phyloP scores from a whole-genome alignment of 2,888 invertebrate genomes.

The Phlogophora meticulosa region DNA sequence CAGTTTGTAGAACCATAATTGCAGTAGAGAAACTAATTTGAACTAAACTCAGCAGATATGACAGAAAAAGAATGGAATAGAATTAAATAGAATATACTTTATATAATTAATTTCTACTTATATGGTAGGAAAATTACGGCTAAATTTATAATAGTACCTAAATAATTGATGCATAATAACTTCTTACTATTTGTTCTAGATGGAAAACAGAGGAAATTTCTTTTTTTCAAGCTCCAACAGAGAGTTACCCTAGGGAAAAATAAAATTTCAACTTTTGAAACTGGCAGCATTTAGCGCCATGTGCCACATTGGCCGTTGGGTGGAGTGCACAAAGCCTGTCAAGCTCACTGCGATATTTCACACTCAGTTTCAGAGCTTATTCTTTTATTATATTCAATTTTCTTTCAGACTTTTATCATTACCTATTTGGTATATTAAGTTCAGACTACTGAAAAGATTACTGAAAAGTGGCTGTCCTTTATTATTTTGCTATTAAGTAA shows the following conservation, averaged over 20 bases:
- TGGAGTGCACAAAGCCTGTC: conserved; percentile 46
- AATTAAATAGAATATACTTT: too few species aligned
- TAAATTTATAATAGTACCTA: too few species aligned
- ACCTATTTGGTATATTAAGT: conserved; percentile 11
- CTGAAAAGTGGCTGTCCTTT: not conserved
- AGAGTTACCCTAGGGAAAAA: conserved; percentile 5
- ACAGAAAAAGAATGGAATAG: too few species aligned
- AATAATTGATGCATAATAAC: too few species aligned
- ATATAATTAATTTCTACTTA: too few species aligned
- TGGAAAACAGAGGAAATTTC: too few species aligned
- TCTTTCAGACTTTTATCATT: not conserved
- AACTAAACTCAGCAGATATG: not conserved
- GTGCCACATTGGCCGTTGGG: conserved; percentile 13
- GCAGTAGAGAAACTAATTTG: not conserved
- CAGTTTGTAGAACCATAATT: not conserved
- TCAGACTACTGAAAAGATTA: not conserved
- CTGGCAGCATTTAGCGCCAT: conserved; percentile 15
- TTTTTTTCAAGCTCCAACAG: not conserved
- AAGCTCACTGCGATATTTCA: conserved; percentile 41
- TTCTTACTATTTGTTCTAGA: too few species aligned
- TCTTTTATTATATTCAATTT: conserved; percentile 23
- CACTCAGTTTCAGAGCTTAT: conserved; percentile 26
- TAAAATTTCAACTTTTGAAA: conserved; percentile 24
- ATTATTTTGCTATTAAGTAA: too few species aligned
- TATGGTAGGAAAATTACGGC: too few species aligned